Base-by-base conservation (phyloP, 1,140 invertebrate genomes). In the Zaprionus inermis region DNA sequence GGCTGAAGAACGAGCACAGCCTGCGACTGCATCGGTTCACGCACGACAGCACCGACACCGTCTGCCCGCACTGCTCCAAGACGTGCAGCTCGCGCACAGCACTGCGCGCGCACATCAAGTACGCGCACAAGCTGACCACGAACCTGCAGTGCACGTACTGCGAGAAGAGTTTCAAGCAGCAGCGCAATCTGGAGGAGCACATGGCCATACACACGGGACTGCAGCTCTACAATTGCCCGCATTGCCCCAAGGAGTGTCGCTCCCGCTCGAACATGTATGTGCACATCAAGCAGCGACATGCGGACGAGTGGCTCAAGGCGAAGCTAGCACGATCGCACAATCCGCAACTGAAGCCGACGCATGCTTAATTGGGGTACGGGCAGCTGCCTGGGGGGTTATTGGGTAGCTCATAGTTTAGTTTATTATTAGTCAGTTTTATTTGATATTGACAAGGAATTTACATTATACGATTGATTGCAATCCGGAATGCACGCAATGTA, bases 201-300 rank as follows among this genome's bases (percentile, higher is more conserved):
- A 91, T 92, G 90, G 89, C 91, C 28, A 92, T 89, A 22, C 92
- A 92, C n/a, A 92, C 92, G 2, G 92, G 92, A 7, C 78, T 91
- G 38, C 86, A 91, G 59, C 75, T 92, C 1, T 92, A 92, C 67
- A 79, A 80, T 18, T 92, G 92, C 60, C 91, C 91, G 12, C 91
- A 92, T 54, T 92, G 92, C 44, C 77, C 81, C 32, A 92, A 91
- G 66, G 82, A 90, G 30, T 92, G 91, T 46, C 78, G 86, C 2
- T 91, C 91, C 6, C 86, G 80, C 5, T 90, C 90, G 44, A 92
- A 92, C 58, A 92, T 92, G 92, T 91, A 91, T 30, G 90, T 92
- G 3, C 92, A 92, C 68, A 89, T 91, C 38, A 92, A 92, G 73
- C 84, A 90, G 44, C 67, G 89, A 3, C 91, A 92, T 32, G 81